phyloP scores from a whole-genome alignment of 92 coral and sea anemone species.

The Zoanthus gigantus region DNA sequence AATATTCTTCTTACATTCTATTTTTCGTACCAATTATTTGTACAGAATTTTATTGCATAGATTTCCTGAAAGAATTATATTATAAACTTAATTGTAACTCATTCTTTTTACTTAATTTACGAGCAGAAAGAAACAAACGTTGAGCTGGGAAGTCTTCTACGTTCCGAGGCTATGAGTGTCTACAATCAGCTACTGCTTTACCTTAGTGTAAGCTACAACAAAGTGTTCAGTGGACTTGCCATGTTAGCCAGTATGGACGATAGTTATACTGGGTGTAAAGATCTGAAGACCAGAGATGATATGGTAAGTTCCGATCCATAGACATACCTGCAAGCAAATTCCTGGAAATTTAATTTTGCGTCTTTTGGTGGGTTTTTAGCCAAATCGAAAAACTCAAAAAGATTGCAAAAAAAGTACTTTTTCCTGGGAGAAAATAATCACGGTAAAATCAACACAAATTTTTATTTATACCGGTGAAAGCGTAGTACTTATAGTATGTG shows the following conservation, averaged over 20 bases:
- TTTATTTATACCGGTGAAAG: too few relatives aligned
- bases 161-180: slow-evolving; percentile 96
- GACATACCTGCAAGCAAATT: background rate
- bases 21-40: too few relatives aligned
- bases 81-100: background rate
- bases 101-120: background rate
- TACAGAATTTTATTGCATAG: too few relatives aligned
- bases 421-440: too few relatives aligned
- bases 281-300: slow-evolving; percentile 76
- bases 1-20: too few relatives aligned
- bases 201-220: slow-evolving; percentile 90
- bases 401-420: too few relatives aligned
- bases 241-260: slow-evolving; percentile 94
- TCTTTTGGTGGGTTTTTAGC: background rate
- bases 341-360: too few relatives aligned
- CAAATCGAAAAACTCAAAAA: too few relatives aligned
- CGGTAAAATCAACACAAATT: too few relatives aligned
- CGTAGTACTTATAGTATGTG: too few relatives aligned
- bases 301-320: slow-evolving; percentile 69
- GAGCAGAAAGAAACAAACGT: slow-evolving; percentile 84
- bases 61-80: too few relatives aligned
- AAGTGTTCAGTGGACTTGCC: slow-evolving; percentile 93
- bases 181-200: slow-evolving; percentile 93
- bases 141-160: slow-evolving; percentile 87
- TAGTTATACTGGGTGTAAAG: slow-evolving; percentile 83